Percentiles rank a stretch among this genome's conserved stretches.
Evolutionary conservation across 2,113 vertebrate genomes (phyloP).

Genomic region (Tyto alba): DNA sequence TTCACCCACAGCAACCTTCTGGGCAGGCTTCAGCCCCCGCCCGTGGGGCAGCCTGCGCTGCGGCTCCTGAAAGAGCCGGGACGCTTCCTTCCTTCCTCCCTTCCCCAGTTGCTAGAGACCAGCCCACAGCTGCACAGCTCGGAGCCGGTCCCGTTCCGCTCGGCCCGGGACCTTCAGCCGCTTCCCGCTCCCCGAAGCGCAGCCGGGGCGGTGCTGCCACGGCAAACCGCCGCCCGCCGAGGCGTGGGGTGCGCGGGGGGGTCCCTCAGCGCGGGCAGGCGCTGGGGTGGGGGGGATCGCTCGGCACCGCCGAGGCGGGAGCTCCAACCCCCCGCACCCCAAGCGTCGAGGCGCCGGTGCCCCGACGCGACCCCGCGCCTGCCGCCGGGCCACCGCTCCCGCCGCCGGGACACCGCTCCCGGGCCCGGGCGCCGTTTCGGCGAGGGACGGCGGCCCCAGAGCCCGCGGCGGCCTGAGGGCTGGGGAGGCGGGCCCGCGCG

Average conservation of each 20-base stretch:
- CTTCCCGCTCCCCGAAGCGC: background rate
- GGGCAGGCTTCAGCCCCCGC: no score
- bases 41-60: background rate
- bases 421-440: no score
- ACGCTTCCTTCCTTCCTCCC: background rate
- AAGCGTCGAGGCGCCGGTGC: background rate
- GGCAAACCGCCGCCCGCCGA: background rate
- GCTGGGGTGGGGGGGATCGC: no score
- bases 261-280: no score
- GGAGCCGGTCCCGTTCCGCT: accelerated
- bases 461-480: no score
- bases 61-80: no score
- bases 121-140: no score
- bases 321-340: background rate
- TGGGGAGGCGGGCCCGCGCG: background rate
- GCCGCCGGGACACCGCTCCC: no score
- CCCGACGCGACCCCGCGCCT: background rate
- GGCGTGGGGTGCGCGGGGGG: no score
- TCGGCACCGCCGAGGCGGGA: background rate
- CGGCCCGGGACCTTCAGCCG: background rate
- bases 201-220: accelerated
- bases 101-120: no score
- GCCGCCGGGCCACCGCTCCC: background rate
- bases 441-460: no score
- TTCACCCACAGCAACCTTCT: background rate